Base-by-base conservation (phyloP, 2,888 invertebrate species). In the Rhaphigaster nebulosa region DNA sequence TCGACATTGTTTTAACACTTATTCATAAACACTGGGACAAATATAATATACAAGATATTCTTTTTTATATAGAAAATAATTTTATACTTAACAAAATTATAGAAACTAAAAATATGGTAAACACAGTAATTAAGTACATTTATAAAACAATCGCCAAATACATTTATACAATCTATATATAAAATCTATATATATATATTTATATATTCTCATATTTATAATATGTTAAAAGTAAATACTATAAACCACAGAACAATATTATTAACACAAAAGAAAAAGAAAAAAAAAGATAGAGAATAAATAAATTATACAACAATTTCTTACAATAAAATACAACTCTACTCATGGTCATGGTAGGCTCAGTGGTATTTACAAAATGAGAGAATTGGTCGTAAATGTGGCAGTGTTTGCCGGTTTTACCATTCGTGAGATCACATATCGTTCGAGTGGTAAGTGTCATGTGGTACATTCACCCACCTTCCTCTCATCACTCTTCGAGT, bases 311-410 rank as follows among this genome's bases (percentile, higher is more conserved):
- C 70, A 91, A 41, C 89, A 87, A 45, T 90, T 90, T 90, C 90
- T 91, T 92, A 91, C 88, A 92, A 91, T 90, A 91, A 92, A 92
- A 91, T 91, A 91, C 91, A 89, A 88, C 87, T 84, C 88, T 91
- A 92, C 90, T 88, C 90, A 90, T 91, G 92, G 92, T 92, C 92
- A 92, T 92, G 92, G 92, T 92, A 92, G 92, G 92, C 91, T 91
- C 91, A 91, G 80, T 90, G 90, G 50, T 91, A 92, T 92, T 50
- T 91, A 92, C 90, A 92, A 90, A 91, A 91, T 80, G 90, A 91
- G 91, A 91, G 91, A 91, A 92, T 91, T 92, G 91, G 92, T 91
- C 91, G 45, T 90, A 87, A 90, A 91, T 89, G 90, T 90, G 92
- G 92, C 92, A 92, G 92, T 92, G 92, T 89, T 90, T 91, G 91